Evolutionary conservation across 2,113 vertebrate genomes (phyloP).

Genomic region (Chamaea fasciata): DNA sequence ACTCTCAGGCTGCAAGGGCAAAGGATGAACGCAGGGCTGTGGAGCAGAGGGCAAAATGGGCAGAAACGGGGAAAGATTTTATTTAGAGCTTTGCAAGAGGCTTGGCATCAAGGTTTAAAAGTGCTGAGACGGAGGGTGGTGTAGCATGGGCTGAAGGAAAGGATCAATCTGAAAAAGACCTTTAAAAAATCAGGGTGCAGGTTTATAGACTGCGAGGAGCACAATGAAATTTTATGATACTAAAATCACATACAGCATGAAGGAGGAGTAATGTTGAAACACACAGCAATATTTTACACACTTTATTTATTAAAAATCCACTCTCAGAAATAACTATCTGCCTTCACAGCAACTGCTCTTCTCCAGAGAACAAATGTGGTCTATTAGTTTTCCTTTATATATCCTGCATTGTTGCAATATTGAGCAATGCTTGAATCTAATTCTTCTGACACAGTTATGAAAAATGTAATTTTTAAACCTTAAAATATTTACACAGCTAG

Average conservation of each 20-base stretch:
- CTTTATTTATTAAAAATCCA: background rate
- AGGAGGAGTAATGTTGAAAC: background rate
- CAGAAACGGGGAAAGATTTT: background rate
- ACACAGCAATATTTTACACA: background rate
- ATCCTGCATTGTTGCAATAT: background rate
- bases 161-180: background rate
- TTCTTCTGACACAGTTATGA: constrained; percentile 15
- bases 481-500: constrained; percentile 39
- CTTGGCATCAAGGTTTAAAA: background rate
- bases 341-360: background rate
- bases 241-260: background rate
- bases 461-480: constrained; percentile 31
- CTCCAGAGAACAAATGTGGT: background rate
- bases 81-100: background rate
- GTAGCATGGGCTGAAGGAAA: background rate
- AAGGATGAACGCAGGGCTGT: background rate
- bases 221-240: background rate
- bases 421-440: constrained; percentile 22
- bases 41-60: background rate
- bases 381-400: constrained; percentile 30
- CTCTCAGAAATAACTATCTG: constrained; percentile 7
- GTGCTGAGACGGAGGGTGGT: background rate
- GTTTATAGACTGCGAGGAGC: background rate
- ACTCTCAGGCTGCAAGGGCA: background rate
- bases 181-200: background rate